Percentiles rank a stretch among this genome's conserved stretches.
phyloP scores from a whole-genome alignment of 2,797 vertebrate genomes.

The Helarctos malayanus region DNA sequence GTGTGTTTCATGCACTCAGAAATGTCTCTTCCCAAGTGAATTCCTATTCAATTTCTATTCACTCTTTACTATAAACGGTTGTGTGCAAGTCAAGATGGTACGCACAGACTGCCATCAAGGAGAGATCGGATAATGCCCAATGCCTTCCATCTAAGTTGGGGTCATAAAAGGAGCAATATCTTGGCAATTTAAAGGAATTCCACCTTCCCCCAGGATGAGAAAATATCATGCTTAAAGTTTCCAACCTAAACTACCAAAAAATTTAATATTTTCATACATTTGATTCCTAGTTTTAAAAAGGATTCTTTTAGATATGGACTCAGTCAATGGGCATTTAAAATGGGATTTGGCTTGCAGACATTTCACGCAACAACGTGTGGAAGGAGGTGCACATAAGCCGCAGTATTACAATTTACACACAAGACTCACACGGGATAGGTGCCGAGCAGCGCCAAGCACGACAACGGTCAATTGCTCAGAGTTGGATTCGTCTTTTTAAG shows the following conservation, averaged over 20 bases:
- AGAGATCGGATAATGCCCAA: neutral
- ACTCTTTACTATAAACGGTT: conserved; percentile 1
- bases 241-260: neutral
- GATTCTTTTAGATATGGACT: neutral
- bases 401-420: neutral
- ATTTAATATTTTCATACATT: neutral
- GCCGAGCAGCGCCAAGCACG: neutral
- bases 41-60: neutral
- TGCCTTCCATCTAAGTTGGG: neutral
- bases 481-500: neutral
- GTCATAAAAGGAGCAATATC: neutral
- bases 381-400: neutral
- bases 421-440: neutral
- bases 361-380: neutral
- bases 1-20: neutral
- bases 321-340: conserved; percentile 4
- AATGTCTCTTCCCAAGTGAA: neutral
- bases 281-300: neutral
- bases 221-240: neutral
- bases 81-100: neutral
- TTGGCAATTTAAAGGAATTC: neutral
- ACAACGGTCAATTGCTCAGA: neutral
- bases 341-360: neutral
- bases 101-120: neutral
- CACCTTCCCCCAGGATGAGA: neutral